Base-by-base conservation (phyloP, 1,140 invertebrate genomes). In the Branchinecta lynchi region DNA sequence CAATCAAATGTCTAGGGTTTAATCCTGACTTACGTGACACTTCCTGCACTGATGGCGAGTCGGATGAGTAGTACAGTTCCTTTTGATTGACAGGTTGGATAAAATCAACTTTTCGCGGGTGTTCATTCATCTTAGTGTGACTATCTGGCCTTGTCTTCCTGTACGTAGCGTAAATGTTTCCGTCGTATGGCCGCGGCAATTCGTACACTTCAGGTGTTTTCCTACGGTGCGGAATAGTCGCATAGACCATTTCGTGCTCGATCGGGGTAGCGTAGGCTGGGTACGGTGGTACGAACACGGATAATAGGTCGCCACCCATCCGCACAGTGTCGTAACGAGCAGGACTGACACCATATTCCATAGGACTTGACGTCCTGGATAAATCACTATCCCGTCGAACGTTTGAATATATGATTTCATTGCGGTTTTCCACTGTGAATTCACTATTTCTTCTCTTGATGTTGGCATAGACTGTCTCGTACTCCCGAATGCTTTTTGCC, bases 401-500 rank as follows among this genome's bases (percentile, higher is more conserved):
- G 5, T 32, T 32, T 32, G 32, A 32, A 32, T 32, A 32, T 32
- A 32, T 32, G 32, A 32, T 32, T 32, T 32, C 32, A 32, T 32
- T 32, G 1, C 32, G 32, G 32, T 32, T 32, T 32, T 32, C 32
- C 32, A 32, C 32, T 32, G 32, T 32, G 32, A 32, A 60, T 6
- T 60, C 51, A 60, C 51, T 60, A 60, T 60, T 60, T 60, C 51
- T 12, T 60, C 51, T 60, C 17, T 60, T 60, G 17, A 60, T 60
- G 17, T 60, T 60, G 12, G 51, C 51, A 60, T 20, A 60, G 12
- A 60, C 1, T 12, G 51, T 60, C 17, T 60, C 51, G 17, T 60
- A 60, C 51, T 60, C 51, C 17, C 17, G 12, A 60, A 60, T 60
- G 6, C 51, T 60, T 60, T 60, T 60, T 6, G 51, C 6, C 6